Evolutionary conservation across 2,888 invertebrate species (phyloP).

Genomic region (Amiota mariae): DNA sequence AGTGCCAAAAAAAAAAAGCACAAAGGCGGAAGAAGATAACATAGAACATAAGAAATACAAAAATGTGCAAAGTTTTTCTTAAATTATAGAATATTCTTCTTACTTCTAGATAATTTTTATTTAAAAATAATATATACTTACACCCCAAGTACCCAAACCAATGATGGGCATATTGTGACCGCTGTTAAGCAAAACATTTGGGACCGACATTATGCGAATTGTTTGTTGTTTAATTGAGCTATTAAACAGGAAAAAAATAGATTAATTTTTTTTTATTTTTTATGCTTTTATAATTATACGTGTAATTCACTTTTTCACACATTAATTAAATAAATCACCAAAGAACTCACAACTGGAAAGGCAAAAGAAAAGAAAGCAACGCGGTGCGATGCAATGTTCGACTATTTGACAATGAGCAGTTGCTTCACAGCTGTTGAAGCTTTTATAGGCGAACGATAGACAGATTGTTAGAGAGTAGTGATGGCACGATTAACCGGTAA

Average conservation of each 20-base stretch:
- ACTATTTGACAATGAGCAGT: slow-evolving; percentile 39
- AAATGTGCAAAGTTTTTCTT: background rate
- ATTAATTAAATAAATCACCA: background rate
- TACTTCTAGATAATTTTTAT: background rate
- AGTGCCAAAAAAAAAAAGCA: slow-evolving; percentile 1
- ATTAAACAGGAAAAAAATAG: background rate
- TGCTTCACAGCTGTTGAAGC: slow-evolving; percentile 50
- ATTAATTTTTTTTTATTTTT: too few relatives aligned
- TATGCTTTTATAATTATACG: too few relatives aligned
- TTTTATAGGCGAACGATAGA: slow-evolving; percentile 48
- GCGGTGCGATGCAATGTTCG: too few relatives aligned
- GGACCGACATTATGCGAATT: slow-evolving; percentile 64
- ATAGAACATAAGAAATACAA: background rate
- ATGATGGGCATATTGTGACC: slow-evolving; percentile 79
- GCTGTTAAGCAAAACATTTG: slow-evolving; percentile 77
- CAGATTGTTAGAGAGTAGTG: too few relatives aligned
- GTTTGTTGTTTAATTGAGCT: background rate
- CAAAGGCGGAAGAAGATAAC: background rate
- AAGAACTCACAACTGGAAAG: background rate
- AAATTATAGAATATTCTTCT: background rate
- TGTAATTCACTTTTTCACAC: background rate
- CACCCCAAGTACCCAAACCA: slow-evolving; percentile 86
- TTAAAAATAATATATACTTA: slow-evolving; percentile 70
- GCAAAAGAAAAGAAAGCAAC: background rate
- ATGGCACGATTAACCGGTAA: too few relatives aligned